phyloP scores from a whole-genome alignment of 2,113 vertebrate genomes.

The Cavia aperea region DNA sequence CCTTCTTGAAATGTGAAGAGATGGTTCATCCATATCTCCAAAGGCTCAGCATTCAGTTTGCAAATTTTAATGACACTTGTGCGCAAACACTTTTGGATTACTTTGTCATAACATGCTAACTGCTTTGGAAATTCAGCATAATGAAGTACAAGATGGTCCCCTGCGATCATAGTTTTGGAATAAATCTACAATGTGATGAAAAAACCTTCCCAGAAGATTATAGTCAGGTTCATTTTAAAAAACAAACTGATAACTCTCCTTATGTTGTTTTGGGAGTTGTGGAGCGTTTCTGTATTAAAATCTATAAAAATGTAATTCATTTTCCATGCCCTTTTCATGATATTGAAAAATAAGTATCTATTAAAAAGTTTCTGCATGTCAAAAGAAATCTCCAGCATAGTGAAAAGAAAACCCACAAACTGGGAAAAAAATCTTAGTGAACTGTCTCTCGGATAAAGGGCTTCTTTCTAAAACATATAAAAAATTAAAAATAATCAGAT shows the following conservation, averaged over 20 bases:
- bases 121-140: slow-evolving; percentile 47
- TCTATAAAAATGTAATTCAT: not conserved
- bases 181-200: slow-evolving; percentile 34
- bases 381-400: too few species aligned
- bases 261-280: not conserved
- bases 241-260: not conserved
- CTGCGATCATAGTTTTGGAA: slow-evolving; percentile 35
- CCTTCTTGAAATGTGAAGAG: slow-evolving; percentile 46
- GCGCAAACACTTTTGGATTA: slow-evolving; percentile 48
- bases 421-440: too few species aligned
- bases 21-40: slow-evolving; percentile 34
- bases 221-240: not conserved
- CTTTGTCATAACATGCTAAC: slow-evolving; percentile 56
- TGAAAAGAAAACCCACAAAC: too few species aligned
- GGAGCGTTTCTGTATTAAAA: not conserved
- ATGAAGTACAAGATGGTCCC: slow-evolving; percentile 24
- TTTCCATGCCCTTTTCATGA: not conserved
- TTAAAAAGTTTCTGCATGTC: too few species aligned
- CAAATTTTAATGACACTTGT: slow-evolving; percentile 60
- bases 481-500: too few species aligned
- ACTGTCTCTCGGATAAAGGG: too few species aligned
- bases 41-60: slow-evolving; percentile 30
- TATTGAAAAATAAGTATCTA: not conserved
- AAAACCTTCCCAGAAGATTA: slow-evolving; percentile 19
- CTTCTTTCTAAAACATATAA: too few species aligned